Evolutionary conservation across 1,140 invertebrate genomes (phyloP).

Genomic region (Aphis craccivora): DNA sequence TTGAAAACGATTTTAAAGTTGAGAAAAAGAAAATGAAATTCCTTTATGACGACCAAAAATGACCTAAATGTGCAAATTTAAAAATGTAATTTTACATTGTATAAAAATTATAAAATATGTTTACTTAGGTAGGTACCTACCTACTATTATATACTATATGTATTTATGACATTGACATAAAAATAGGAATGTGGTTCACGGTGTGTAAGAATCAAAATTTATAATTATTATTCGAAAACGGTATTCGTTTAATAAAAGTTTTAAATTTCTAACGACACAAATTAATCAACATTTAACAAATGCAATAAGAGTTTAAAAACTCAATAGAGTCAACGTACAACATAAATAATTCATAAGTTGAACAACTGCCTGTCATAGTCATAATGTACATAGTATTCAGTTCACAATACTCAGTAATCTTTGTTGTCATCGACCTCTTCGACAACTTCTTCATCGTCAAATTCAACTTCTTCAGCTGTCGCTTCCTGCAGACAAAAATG

Average conservation of each 20-base stretch:
- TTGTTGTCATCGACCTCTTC: constrained; percentile 61
- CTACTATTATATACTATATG: not conserved
- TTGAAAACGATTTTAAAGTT: too few relatives aligned
- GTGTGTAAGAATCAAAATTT: not conserved
- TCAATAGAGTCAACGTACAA: constrained; percentile 16
- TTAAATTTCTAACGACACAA: constrained; percentile 18
- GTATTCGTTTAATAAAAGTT: constrained; percentile 37
- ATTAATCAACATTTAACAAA: constrained; percentile 39
- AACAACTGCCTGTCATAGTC: not conserved
- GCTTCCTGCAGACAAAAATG: constrained; percentile 66
- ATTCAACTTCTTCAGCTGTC: constrained; percentile 71
- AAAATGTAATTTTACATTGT: not conserved
- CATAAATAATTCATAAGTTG: constrained; percentile 25
- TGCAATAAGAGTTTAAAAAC: constrained; percentile 11
- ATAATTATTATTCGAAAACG: constrained; percentile 1
- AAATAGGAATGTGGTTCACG: not conserved
- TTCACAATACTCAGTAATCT: constrained; percentile 40
- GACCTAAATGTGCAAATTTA: not conserved
- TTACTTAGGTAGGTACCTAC: too few relatives aligned
- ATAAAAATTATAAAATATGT: too few relatives aligned
- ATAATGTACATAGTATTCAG: constrained; percentile 8
- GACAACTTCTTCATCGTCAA: constrained; percentile 61
- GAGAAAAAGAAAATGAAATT: not conserved
- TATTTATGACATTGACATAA: not conserved
- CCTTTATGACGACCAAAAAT: not conserved